Percentiles rank a stretch among this genome's conserved stretches.
phyloP scores from a whole-genome alignment of 1,140 invertebrate genomes.

The Lerema accius region DNA sequence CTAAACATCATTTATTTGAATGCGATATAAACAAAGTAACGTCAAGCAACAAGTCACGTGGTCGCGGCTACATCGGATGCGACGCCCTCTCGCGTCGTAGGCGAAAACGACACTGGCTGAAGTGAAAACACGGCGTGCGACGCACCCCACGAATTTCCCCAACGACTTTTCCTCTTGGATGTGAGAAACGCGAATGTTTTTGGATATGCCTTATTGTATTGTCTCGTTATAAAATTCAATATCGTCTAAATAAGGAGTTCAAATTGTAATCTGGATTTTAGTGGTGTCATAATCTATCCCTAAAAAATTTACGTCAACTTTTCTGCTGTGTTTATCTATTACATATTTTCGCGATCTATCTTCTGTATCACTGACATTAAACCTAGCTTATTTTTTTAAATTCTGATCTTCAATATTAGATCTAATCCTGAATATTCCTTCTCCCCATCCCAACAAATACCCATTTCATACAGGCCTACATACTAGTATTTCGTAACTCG shows the following conservation, averaged over 20 bases:
- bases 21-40: conserved; percentile 37
- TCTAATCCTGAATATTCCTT: conserved; percentile 5
- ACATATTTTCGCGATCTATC: too few species aligned
- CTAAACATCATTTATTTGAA: conserved; percentile 44
- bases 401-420: too few species aligned
- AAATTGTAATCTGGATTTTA: too few species aligned
- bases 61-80: conserved; percentile 41
- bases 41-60: conserved; percentile 73
- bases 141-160: conserved; percentile 77
- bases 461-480: background rate
- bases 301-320: too few species aligned
- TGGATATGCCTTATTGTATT: conserved; percentile 50
- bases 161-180: conserved; percentile 73
- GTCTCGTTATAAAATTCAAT: background rate
- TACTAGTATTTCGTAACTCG: conserved; percentile 42
- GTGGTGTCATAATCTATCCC: too few species aligned
- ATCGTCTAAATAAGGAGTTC: too few species aligned
- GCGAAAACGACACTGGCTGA: conserved; percentile 72
- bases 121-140: conserved; percentile 71
- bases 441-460: background rate
- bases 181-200: conserved; percentile 51
- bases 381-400: too few species aligned
- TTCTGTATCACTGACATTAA: too few species aligned
- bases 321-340: too few species aligned
- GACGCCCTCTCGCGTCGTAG: conserved; percentile 75